Percentiles rank a stretch among this genome's conserved stretches.
phyloP scores from a whole-genome alignment of 2,113 vertebrate genomes.

The Pluvialis apricaria region DNA sequence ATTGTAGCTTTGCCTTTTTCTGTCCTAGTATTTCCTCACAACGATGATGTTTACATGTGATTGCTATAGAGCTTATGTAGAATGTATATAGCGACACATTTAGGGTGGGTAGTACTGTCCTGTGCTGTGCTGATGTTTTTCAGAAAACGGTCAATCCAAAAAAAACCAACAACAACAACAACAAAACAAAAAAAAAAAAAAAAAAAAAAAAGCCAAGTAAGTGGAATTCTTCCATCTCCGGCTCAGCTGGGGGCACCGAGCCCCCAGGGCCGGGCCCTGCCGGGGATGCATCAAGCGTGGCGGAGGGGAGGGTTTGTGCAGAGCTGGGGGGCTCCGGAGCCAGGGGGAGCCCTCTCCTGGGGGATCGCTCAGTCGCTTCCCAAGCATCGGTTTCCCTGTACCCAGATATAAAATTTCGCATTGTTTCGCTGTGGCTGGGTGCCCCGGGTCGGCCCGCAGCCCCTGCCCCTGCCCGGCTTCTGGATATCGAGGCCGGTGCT shows the following conservation, averaged over 20 bases:
- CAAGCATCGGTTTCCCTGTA: neutral
- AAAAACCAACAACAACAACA: neutral
- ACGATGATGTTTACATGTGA: constrained; percentile 82
- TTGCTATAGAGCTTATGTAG: constrained; percentile 78
- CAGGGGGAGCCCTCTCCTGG: neutral
- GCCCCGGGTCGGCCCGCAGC: accelerated
- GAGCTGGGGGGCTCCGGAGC: neutral
- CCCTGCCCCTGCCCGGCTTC: neutral
- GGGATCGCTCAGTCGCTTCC: neutral
- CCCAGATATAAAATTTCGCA: neutral
- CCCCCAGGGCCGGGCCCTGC: neutral
- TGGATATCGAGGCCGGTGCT: neutral
- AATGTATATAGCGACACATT: constrained; percentile 71
- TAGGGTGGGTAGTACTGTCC: constrained; percentile 73
- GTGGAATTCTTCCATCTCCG: constrained; percentile 83
- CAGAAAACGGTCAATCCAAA: constrained; percentile 62
- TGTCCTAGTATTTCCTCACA: constrained; percentile 80
- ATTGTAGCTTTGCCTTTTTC: constrained; percentile 79
- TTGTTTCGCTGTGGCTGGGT: neutral
- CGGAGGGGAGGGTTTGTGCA: constrained; percentile 53
- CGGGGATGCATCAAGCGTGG: constrained; percentile 79
- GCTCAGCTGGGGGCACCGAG: neutral
- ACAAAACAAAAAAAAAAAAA: neutral
- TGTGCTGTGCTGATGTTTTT: constrained; percentile 77
- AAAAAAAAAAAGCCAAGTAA: constrained; percentile 2